These are phyloP conservation scores for Drosophila bunnanda DNA, from an alignment of 2,888 invertebrate genomes.

Conservation along the genomic window DNA sequence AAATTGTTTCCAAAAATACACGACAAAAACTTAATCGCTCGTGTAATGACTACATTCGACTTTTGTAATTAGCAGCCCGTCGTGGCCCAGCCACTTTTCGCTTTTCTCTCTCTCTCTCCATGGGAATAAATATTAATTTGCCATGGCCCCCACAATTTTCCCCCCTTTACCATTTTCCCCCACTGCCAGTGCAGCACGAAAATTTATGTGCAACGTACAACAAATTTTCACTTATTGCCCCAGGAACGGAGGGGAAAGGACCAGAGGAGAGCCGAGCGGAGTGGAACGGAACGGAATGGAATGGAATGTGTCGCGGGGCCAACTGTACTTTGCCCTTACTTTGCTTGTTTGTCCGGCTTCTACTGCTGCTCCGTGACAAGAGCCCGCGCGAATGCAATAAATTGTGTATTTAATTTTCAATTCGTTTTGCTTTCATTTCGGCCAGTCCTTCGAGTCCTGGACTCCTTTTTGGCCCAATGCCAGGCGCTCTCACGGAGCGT, in stretches of 20 bases:
- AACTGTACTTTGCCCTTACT: conserved; percentile 54
- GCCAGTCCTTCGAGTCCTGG: conserved; percentile 25
- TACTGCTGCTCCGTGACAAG: conserved; percentile 68
- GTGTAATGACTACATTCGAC: conserved; percentile 81
- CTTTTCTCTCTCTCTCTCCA: neutral
- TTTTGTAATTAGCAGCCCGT: conserved; percentile 75
- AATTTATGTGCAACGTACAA: conserved; percentile 80
- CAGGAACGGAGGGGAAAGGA: neutral
- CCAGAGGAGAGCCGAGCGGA: neutral
- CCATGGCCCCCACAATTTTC: conserved; percentile 42
- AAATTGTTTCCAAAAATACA: conserved; percentile 61
- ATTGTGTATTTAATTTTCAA: conserved; percentile 79
- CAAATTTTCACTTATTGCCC: conserved; percentile 79
- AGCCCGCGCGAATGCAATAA: conserved; percentile 72
- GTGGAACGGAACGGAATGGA: conserved; percentile 16
- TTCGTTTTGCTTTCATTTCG: conserved; percentile 77
- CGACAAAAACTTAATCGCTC: conserved; percentile 79
- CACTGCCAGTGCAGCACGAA: conserved; percentile 54
- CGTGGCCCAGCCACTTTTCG: conserved; percentile 35
- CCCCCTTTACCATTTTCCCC: conserved; percentile 7
- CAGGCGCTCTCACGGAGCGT: conserved; percentile 51
- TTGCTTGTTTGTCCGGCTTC: conserved; percentile 49
- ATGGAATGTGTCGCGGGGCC: conserved; percentile 65
- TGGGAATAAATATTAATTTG: conserved; percentile 77
- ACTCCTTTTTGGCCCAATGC: conserved; percentile 36